Conservation (phyloP, 2,113 vertebrate species). For the Pelodiscus sinensis region DNA sequence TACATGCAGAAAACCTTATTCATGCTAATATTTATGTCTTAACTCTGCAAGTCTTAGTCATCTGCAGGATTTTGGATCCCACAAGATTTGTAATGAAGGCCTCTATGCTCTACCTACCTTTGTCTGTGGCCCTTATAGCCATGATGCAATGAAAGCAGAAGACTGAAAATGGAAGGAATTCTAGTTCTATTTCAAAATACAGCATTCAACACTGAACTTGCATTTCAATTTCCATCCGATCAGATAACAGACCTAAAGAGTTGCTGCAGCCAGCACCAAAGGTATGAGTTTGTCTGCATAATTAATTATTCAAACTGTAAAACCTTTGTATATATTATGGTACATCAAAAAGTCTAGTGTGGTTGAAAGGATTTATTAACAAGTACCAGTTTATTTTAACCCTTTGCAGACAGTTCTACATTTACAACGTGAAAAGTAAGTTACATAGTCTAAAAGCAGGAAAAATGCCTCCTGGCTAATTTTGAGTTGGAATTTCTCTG, state of each 20-base stretch:
- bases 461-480: background rate
- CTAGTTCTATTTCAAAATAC: background rate
- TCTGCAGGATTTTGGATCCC: slow-evolving; percentile 56
- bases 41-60: slow-evolving; percentile 57
- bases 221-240: background rate
- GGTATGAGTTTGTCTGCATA: background rate
- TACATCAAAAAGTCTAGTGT: background rate
- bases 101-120: background rate
- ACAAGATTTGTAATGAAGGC: slow-evolving; percentile 32
- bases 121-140: background rate
- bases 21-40: slow-evolving; percentile 64
- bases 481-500: background rate
- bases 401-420: background rate
- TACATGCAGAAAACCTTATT: slow-evolving; percentile 62
- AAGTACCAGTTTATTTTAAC: background rate
- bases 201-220: background rate
- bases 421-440: background rate
- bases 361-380: background rate
- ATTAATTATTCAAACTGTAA: background rate
- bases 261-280: background rate
- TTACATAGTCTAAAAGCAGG: background rate
- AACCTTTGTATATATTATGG: background rate
- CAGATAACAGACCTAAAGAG: background rate
- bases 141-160: background rate
- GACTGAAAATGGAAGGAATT: background rate